Base-by-base conservation (phyloP, 2,888 invertebrate species). In the Mythimna loreyi region DNA sequence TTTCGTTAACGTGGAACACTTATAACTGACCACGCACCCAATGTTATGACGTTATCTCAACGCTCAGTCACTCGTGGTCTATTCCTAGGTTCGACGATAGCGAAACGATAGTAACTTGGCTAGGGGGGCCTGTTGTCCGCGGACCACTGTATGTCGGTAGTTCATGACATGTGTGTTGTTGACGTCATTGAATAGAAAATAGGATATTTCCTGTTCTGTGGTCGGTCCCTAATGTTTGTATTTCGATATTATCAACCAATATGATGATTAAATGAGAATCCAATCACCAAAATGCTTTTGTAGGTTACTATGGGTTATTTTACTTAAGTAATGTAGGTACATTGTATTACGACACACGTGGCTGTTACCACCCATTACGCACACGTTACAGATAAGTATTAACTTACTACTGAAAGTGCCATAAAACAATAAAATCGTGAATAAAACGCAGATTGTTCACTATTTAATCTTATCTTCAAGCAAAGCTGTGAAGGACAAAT, bases 251-350 rank as follows among this genome's bases (percentile, higher is more conserved):
- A 64, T 72, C 57, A 64, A 72, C 64, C 64, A 66, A 50, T 62
- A 73, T 55, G 36, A 50, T 72, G 57, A 75, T 73, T 75, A 66
- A 50, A 58, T 74, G 67, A 45, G 21, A 74, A 57, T 30, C 49
- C 36, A 75, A 79, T 75, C 43, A 45, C 11, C 74, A 74, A 79
- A 40, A 75, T 79, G 80, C 50, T 73, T 75, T 53, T 49, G 47
- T 57, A 23, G 4, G 33, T 23, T 40, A 30, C 40, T 33, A 30
- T 36, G 13, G 36, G 19, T 33, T 43, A 52, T 57, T 52, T 13
- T 50, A 19, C 23, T 36, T 13, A n/a, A 21, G 28, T 53, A 36
- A 23, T 30, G 11, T n/a, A n/a, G n/a, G n/a, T 43, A 53, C 7
- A 11, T 43, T 25, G 19, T 19, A 21, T 3, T 62, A 28, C 5